These are phyloP conservation scores for Drosophila diplacantha DNA, from an alignment of 2,888 invertebrate genomes.

Conservation along the genomic window DNA sequence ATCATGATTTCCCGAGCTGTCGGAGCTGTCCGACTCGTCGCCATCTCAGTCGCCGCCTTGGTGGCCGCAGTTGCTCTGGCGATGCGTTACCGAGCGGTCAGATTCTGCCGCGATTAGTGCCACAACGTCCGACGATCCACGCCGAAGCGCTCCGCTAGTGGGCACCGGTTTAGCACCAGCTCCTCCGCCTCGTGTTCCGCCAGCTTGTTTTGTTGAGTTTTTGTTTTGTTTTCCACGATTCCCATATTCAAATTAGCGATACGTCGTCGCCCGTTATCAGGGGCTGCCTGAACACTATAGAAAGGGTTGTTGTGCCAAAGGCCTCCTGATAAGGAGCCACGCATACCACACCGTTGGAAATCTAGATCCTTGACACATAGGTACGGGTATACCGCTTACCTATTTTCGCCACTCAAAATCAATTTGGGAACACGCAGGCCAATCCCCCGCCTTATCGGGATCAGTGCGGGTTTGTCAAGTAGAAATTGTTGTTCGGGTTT, in stretches of 20 bases:
- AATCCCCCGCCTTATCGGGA: constrained; percentile 10
- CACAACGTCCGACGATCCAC: background rate
- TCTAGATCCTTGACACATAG: background rate
- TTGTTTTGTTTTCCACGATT: background rate
- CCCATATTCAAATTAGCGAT: constrained; percentile 7
- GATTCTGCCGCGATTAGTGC: constrained; percentile 10
- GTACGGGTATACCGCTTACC: background rate
- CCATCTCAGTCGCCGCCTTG: constrained; percentile 16
- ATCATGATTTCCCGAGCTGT: background rate
- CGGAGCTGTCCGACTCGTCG: background rate
- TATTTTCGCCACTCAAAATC: constrained; percentile 32
- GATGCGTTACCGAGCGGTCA: constrained; percentile 56
- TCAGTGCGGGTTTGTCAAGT: constrained; percentile 7
- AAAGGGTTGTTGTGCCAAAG: constrained; percentile 35
- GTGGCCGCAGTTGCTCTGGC: constrained; percentile 51
- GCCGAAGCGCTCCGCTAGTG: background rate
- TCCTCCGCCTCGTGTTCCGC: constrained; percentile 1
- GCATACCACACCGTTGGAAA: background rate
- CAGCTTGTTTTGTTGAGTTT: constrained; percentile 5
- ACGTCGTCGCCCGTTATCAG: constrained; percentile 22
- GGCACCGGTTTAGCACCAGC: constrained; percentile 46
- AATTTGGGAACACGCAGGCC: constrained; percentile 5
- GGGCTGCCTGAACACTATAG: background rate
- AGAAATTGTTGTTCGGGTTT: constrained; percentile 10
- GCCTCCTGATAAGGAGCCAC: constrained; percentile 8